Conservation (phyloP, 2,113 vertebrate genomes). For the Genyomyrus donnyi region DNA sequence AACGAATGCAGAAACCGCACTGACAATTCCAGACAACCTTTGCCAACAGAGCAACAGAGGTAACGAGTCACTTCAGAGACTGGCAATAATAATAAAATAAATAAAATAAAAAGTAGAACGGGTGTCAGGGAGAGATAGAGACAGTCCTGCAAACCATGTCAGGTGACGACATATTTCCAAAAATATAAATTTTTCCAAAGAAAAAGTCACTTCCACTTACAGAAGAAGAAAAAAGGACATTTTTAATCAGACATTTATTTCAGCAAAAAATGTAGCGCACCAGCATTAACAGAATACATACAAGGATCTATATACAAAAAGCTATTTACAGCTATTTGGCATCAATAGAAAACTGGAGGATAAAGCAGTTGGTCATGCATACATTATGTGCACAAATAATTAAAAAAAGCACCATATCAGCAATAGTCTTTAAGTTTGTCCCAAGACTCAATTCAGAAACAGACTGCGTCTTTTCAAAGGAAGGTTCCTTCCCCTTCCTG, state of each 20-base stretch:
- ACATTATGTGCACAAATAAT: slow-evolving; percentile 38
- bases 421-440: slow-evolving; percentile 19
- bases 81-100: neutral
- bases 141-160: neutral
- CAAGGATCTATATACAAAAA: slow-evolving; percentile 40
- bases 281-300: slow-evolving; percentile 35
- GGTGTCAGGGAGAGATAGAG: neutral
- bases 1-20: neutral
- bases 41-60: neutral
- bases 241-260: slow-evolving; percentile 48
- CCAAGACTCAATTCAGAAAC: slow-evolving; percentile 17
- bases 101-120: neutral
- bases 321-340: slow-evolving; percentile 43
- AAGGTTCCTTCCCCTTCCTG: neutral
- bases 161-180: neutral
- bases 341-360: slow-evolving; percentile 31
- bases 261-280: slow-evolving; percentile 39
- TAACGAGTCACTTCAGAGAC: neutral
- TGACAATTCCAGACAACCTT: slow-evolving; percentile 3
- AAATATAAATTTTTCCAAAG: neutral
- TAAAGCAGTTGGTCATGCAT: slow-evolving; percentile 45
- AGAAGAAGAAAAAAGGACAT: neutral
- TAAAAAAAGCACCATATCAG: slow-evolving; percentile 18
- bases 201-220: neutral
- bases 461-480: slow-evolving; percentile 26